These are phyloP conservation scores for Orchestes rusci DNA, from an alignment of 2,888 invertebrate genomes.

Conservation along the genomic window DNA sequence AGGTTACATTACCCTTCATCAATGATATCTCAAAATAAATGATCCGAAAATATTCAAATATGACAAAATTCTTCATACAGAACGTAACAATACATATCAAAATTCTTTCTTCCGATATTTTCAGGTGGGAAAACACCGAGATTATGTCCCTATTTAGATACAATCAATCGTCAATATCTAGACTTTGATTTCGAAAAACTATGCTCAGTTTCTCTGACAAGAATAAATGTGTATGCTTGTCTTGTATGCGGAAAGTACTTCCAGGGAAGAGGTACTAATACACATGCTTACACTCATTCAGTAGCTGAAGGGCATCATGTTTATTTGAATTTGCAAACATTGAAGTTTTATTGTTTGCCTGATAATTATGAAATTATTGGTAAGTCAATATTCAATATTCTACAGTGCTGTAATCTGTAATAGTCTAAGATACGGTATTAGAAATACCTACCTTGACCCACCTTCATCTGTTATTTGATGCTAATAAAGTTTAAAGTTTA, in stretches of 20 bases:
- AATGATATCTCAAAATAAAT: no score
- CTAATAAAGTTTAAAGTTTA: no score
- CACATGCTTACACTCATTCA: constrained; percentile 98
- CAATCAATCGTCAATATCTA: constrained; percentile 91
- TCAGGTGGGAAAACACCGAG: constrained; percentile 21
- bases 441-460: no score
- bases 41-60: no score
- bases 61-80: no score
- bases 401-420: not conserved
- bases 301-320: constrained; percentile 98
- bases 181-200: constrained; percentile 99
- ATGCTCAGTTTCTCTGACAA: constrained; percentile 94
- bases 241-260: constrained; percentile 99
- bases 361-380: constrained; percentile 99
- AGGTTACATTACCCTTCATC: no score
- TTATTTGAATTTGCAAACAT: constrained; percentile 90
- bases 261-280: constrained; percentile 92
- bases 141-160: constrained; percentile 94
- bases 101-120: no score
- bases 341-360: constrained; percentile 97
- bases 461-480: no score
- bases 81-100: no score
- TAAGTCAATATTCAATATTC: constrained; percentile 40
- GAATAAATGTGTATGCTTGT: constrained; percentile 99
- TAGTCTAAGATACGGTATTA: no score